Percentiles rank a stretch among this genome's conserved stretches.
phyloP scores from a whole-genome alignment of 1,140 invertebrate species.

The Vanessa tameamea region DNA sequence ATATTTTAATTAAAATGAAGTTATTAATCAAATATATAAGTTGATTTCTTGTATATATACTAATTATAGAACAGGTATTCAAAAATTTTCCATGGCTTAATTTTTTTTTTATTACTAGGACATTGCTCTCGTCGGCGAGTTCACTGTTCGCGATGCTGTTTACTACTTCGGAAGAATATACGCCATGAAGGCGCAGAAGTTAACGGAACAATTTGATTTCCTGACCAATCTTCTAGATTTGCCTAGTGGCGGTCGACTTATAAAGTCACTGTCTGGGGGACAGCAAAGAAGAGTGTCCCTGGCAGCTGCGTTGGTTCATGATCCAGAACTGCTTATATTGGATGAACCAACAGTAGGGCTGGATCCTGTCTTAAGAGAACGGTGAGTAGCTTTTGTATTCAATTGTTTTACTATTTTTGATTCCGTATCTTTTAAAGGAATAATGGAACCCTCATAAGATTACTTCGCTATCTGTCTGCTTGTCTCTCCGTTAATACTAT shows the following conservation, averaged over 20 bases:
- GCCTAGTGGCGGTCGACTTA: conserved; percentile 82
- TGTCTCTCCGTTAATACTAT: too few relatives aligned
- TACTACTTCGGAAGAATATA: conserved; percentile 94
- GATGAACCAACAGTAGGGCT: conserved; percentile 97
- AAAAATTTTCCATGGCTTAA: too few relatives aligned
- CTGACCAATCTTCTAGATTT: conserved; percentile 88
- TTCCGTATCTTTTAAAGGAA: too few relatives aligned
- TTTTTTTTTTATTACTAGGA: conserved; percentile 81
- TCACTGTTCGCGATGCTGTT: conserved; percentile 91
- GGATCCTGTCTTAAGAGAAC: conserved; percentile 93
- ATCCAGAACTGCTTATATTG: conserved; percentile 92
- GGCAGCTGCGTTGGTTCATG: conserved; percentile 92
- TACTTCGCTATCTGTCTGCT: too few relatives aligned
- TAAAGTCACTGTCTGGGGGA: conserved; percentile 90
- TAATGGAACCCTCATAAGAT: too few relatives aligned
- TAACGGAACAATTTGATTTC: conserved; percentile 85
- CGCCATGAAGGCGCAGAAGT: conserved; percentile 85
- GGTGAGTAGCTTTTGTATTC: conserved; percentile 79
- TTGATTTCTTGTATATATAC: too few relatives aligned
- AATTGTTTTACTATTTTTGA: not conserved
- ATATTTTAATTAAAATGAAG: too few relatives aligned
- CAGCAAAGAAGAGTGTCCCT: conserved; percentile 94
- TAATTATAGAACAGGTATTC: too few relatives aligned
- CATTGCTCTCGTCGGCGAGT: conserved; percentile 92
- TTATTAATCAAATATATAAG: too few relatives aligned